A percentile compares a stretch with the other conserved stretches of the same genome.
Conservation (phyloP, 2,113 vertebrate species). For the Stegastes partitus region DNA sequence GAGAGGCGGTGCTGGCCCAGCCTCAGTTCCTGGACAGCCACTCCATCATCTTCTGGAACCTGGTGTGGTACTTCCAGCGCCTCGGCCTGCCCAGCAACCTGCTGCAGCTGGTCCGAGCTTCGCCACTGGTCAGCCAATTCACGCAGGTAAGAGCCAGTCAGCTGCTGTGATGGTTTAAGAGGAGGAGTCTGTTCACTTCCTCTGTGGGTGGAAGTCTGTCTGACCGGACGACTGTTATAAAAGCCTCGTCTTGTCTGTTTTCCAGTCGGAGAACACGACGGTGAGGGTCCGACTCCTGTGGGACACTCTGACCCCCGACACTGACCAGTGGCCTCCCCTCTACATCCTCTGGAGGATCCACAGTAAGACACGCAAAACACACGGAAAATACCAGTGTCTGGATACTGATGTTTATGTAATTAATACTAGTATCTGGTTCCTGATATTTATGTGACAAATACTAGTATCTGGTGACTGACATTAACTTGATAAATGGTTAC, state of each 20-base stretch:
- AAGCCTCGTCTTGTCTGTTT: not conserved
- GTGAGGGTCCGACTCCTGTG: conserved; percentile 90
- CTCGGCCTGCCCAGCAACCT: conserved; percentile 90
- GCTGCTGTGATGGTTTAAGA: too few species aligned
- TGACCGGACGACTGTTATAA: too few species aligned
- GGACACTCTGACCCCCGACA: conserved; percentile 91
- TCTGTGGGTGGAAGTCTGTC: too few species aligned
- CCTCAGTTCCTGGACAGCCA: conserved; percentile 90
- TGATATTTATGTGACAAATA: too few species aligned
- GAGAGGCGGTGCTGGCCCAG: conserved; percentile 89
- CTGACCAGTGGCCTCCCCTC: conserved; percentile 90
- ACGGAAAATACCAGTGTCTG: too few species aligned
- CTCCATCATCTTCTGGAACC: conserved; percentile 97
- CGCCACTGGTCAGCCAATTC: conserved; percentile 74
- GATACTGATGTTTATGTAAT: too few species aligned
- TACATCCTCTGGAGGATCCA: conserved; percentile 93
- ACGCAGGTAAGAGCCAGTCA: conserved; percentile 78
- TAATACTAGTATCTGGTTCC: too few species aligned
- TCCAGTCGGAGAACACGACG: conserved; percentile 59
- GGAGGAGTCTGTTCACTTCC: too few species aligned
- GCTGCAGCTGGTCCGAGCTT: conserved; percentile 87
- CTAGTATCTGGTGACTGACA: too few species aligned
- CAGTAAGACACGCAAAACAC: conserved; percentile 83
- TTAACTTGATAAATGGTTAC: too few species aligned
- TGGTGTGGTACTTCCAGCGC: conserved; percentile 95